Conservation (phyloP, 2,113 vertebrate genomes). For the Dissostichus mawsoni region DNA sequence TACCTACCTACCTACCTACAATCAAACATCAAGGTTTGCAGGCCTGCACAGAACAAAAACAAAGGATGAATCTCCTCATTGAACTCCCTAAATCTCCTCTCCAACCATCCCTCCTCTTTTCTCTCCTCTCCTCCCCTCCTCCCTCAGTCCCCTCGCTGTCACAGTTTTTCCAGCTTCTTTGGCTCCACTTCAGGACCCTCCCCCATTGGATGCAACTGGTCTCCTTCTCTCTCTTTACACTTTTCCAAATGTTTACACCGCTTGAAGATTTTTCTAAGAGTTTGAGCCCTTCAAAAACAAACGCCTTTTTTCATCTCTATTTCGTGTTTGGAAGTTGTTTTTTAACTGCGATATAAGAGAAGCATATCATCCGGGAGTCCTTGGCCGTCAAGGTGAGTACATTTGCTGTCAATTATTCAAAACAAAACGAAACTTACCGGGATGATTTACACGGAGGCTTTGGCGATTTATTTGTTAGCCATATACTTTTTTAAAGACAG, state of each 20-base stretch:
- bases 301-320: background rate
- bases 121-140: background rate
- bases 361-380: background rate
- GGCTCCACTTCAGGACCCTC: constrained; percentile 60
- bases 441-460: background rate
- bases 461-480: background rate
- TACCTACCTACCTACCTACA: constrained; percentile 12
- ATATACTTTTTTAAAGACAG: background rate
- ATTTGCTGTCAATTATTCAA: background rate
- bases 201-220: constrained; percentile 54
- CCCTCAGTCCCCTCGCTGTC: constrained; percentile 53
- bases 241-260: constrained; percentile 45
- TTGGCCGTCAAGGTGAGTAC: constrained; percentile 57
- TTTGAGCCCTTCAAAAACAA: background rate
- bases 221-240: background rate
- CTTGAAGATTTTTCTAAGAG: constrained; percentile 16
- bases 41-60: constrained; percentile 25
- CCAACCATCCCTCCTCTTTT: constrained; percentile 1
- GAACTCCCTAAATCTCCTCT: constrained; percentile 15
- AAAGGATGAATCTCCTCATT: constrained; percentile 1
- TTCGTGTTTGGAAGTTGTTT: constrained; percentile 18
- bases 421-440: background rate
- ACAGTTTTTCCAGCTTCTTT: constrained; percentile 61
- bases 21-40: constrained; percentile 1
- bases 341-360: background rate